Evolutionary conservation across 2,113 vertebrate species (phyloP), one percentile per base, ranked within the genome.

Genomic region (Smithornis capensis): DNA sequence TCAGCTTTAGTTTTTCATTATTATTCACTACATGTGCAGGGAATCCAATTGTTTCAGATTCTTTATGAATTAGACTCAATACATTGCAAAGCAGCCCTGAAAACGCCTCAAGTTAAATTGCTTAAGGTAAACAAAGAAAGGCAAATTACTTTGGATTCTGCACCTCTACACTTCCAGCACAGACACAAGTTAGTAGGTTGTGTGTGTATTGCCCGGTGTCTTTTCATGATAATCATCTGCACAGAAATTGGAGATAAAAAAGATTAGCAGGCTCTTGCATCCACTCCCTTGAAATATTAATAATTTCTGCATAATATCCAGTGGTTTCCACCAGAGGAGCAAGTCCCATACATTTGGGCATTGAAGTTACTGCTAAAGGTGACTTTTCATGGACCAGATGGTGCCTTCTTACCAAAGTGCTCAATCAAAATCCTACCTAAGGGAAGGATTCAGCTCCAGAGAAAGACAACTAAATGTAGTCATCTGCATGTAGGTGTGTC

Each of bases 41-140:
- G 71, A 92, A 90, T 47, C 45, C 9, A 59, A 23, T 59, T 88
- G 42, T 59, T 94, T 85, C 91, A 71, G 45, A 53, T 75, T 87
- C 59, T 50, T 83, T 83, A 80, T 9, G 52, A 92, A 87, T 84
- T 71, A 74, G 27, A 78, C 65, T 68, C 67, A 45, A 38, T 64
- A 35, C n/a, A 56, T 18, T 56, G 60, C 68, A 82, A 85, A 97
- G 62, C 23, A 76, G 24, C 18, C 45, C 55, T 28, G 28, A 60
- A 95, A 92, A 95, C 78, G n/a, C 57, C 49, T 73, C 40, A 29
- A 49, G 55, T 64, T 86, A 57, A 75, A 89, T 62, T 77, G 50
- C 33, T 45, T 40, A 50, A n/a, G 35, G 67, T 82, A 96, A 94
- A 87, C 22, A 87, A 91, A 84, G 62, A 60, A 84, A 82, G 92